These are phyloP conservation scores for Ammodytes marinus DNA, from an alignment of 2,113 vertebrate species.

Conservation along the genomic window DNA sequence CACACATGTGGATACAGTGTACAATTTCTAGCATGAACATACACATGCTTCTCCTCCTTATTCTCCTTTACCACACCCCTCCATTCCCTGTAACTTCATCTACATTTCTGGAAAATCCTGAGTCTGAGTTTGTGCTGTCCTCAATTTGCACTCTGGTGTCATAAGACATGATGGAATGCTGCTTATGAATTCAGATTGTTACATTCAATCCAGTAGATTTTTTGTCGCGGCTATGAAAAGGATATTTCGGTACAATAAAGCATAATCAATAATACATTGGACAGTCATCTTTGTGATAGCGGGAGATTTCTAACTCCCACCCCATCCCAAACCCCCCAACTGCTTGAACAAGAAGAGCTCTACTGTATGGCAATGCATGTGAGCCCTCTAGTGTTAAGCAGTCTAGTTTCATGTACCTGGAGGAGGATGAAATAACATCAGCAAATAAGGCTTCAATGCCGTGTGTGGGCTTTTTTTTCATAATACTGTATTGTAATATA, in stretches of 20 bases:
- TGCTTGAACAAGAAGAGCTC: slow-evolving; percentile 7
- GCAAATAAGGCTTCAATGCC: background rate
- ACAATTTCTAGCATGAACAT: background rate
- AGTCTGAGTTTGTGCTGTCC: slow-evolving; percentile 20
- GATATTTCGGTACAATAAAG: slow-evolving; percentile 54
- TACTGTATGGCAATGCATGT: slow-evolving; percentile 69
- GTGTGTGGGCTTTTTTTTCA: background rate
- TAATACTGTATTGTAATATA: background rate
- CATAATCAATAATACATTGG: slow-evolving; percentile 64
- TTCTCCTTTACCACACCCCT: background rate
- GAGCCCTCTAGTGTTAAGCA: slow-evolving; percentile 81
- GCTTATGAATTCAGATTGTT: slow-evolving; percentile 55
- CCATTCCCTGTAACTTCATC: slow-evolving; percentile 5
- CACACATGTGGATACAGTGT: background rate
- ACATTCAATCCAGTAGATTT: slow-evolving; percentile 32
- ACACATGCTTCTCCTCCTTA: background rate
- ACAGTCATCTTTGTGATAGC: slow-evolving; percentile 32
- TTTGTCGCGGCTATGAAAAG: slow-evolving; percentile 17
- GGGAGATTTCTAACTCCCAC: slow-evolving; percentile 30
- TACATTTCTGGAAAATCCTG: slow-evolving; percentile 16
- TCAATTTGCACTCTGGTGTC: slow-evolving; percentile 48
- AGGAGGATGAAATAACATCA: slow-evolving; percentile 26
- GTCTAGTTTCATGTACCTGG: slow-evolving; percentile 44
- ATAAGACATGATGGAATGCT: slow-evolving; percentile 21
- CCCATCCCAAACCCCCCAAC: background rate